Evolutionary conservation across 2,888 invertebrate genomes (phyloP).

Genomic region (Cistogaster globosa): DNA sequence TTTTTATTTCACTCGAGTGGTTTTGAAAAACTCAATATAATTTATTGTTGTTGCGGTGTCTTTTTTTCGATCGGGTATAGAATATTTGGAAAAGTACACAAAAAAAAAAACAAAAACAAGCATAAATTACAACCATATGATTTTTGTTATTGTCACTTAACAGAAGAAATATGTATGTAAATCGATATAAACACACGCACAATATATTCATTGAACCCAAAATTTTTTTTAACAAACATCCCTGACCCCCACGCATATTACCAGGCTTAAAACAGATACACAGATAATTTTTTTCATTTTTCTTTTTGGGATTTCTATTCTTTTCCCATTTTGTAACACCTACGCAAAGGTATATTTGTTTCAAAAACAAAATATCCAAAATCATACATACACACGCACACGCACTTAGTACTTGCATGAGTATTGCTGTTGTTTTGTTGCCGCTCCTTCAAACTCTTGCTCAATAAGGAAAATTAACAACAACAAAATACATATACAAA

Average conservation of each 20-base stretch:
- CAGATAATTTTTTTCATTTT: neutral
- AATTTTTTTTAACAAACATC: neutral
- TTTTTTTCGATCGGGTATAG: neutral
- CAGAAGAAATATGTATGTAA: neutral
- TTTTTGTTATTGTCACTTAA: slow-evolving; percentile 66
- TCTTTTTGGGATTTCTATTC: slow-evolving; percentile 19
- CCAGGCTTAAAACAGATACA: neutral
- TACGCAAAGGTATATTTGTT: slow-evolving; percentile 48
- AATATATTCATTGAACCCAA: slow-evolving; percentile 15
- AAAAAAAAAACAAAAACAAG: slow-evolving; percentile 11
- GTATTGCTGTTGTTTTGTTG: neutral
- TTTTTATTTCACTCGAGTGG: slow-evolving; percentile 53
- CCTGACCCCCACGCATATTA: neutral
- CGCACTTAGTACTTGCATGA: too few relatives aligned
- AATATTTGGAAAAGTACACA: slow-evolving; percentile 35
- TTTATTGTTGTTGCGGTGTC: slow-evolving; percentile 39
- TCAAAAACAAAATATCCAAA: neutral
- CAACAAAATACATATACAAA: neutral
- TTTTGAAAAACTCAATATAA: slow-evolving; percentile 36
- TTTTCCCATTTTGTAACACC: slow-evolving; percentile 46
- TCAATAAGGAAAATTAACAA: neutral
- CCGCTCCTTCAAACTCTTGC: neutral
- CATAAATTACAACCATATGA: slow-evolving; percentile 61
- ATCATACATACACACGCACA: too few relatives aligned
- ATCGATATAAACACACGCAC: neutral